Conservation (phyloP, 2,113 vertebrate genomes). For the Bothrops jararaca region DNA sequence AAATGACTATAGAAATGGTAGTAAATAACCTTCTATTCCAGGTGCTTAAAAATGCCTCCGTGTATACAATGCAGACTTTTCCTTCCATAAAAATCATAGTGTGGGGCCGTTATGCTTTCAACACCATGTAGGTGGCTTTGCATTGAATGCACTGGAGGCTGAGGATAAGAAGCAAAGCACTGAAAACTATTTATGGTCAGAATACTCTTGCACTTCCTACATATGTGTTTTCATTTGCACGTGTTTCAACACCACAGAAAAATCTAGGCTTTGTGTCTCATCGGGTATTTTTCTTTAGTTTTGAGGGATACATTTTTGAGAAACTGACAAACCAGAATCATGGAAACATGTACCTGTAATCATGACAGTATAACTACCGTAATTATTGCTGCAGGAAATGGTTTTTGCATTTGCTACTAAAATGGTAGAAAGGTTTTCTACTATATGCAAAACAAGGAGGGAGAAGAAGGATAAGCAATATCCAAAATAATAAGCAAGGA, state of each 20-base stretch:
- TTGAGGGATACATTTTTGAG: neutral
- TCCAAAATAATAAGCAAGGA: neutral
- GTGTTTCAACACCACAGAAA: neutral
- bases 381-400: neutral
- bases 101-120: neutral
- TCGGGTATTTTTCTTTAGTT: neutral
- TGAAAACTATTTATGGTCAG: neutral
- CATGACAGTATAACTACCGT: neutral
- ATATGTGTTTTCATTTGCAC: neutral
- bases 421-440: neutral
- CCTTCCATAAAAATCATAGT: neutral
- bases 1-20: neutral
- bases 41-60: neutral
- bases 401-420: neutral
- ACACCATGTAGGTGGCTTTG: neutral
- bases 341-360: neutral
- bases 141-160: neutral
- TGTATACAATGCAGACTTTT: constrained; percentile 22
- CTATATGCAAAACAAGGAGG: neutral
- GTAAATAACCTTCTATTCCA: constrained; percentile 3
- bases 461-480: neutral
- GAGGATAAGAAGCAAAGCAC: neutral
- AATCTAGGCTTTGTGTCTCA: neutral
- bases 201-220: neutral
- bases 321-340: neutral